Evolutionary conservation across 2,888 invertebrate species (phyloP).

Genomic region (Callyntrura sp.): DNA sequence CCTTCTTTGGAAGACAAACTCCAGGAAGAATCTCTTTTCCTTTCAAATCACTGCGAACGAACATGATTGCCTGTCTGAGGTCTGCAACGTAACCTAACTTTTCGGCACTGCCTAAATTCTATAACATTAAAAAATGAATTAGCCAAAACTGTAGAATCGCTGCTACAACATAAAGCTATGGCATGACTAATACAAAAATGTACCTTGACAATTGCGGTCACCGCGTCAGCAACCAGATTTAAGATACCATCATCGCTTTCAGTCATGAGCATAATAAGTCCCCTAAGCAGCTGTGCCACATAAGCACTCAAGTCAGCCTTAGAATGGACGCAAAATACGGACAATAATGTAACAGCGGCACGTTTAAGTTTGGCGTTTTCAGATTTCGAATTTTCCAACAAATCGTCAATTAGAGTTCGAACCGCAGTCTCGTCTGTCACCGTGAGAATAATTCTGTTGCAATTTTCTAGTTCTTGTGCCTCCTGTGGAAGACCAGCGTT

Average conservation of each 20-base stretch:
- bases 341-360: slow-evolving; percentile 94
- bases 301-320: slow-evolving; percentile 95
- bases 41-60: slow-evolving; percentile 94
- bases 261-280: slow-evolving; percentile 93
- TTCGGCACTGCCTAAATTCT: slow-evolving; percentile 93
- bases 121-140: slow-evolving; percentile 80
- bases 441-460: slow-evolving; percentile 96
- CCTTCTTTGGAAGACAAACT: slow-evolving; percentile 94
- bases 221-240: slow-evolving; percentile 95
- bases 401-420: slow-evolving; percentile 93
- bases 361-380: slow-evolving; percentile 89
- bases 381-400: slow-evolving; percentile 91
- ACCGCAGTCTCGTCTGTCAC: slow-evolving; percentile 95
- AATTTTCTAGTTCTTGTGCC: slow-evolving; percentile 93
- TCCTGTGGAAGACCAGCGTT: slow-evolving; percentile 66
- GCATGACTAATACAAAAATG: background rate
- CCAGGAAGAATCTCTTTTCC: slow-evolving; percentile 92
- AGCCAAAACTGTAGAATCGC: background rate
- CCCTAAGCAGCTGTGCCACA: slow-evolving; percentile 94
- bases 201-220: slow-evolving; percentile 93
- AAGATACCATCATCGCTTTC: slow-evolving; percentile 93
- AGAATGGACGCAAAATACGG: slow-evolving; percentile 95
- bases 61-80: slow-evolving; percentile 96
- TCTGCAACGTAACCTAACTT: slow-evolving; percentile 95
- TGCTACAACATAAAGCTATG: background rate